Conservation (phyloP, 2,888 invertebrate species). For the Nasonia oneida region DNA sequence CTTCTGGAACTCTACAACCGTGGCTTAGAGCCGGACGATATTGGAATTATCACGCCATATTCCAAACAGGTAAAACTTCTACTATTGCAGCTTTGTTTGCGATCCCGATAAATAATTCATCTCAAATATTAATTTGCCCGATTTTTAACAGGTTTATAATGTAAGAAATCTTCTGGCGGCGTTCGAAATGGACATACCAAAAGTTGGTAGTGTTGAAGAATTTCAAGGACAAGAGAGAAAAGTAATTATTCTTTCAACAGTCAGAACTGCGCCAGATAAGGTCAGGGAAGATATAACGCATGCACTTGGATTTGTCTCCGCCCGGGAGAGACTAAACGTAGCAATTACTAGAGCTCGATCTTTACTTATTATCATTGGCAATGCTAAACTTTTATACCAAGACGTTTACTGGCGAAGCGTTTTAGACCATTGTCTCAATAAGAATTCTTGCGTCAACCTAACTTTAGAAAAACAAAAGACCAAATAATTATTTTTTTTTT, state of each 20-base stretch:
- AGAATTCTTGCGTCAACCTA: conserved; percentile 85
- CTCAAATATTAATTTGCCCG: not conserved
- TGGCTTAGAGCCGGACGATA: conserved; percentile 84
- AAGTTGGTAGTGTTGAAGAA: conserved; percentile 91
- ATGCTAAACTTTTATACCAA: conserved; percentile 85
- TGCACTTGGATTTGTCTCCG: conserved; percentile 87
- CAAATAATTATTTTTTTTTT: not conserved
- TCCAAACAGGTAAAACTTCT: conserved; percentile 87
- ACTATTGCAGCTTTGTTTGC: not conserved
- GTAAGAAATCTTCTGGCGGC: conserved; percentile 81
- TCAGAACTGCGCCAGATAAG: conserved; percentile 80
- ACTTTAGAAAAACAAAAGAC: conserved; percentile 74
- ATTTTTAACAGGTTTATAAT: conserved; percentile 81
- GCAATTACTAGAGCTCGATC: conserved; percentile 92
- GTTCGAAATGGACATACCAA: conserved; percentile 81
- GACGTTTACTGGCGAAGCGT: conserved; percentile 87
- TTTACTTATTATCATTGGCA: conserved; percentile 90
- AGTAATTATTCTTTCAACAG: conserved; percentile 88
- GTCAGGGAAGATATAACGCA: conserved; percentile 80
- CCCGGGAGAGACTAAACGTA: conserved; percentile 92
- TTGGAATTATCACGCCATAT: conserved; percentile 97
- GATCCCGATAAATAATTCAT: not conserved
- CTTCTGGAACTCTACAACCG: conserved; percentile 84
- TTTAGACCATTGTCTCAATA: conserved; percentile 83
- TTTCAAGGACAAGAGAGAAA: conserved; percentile 91